Conservation (phyloP, 2,797 vertebrate genomes). For the Dendrocincla tyrannina region DNA sequence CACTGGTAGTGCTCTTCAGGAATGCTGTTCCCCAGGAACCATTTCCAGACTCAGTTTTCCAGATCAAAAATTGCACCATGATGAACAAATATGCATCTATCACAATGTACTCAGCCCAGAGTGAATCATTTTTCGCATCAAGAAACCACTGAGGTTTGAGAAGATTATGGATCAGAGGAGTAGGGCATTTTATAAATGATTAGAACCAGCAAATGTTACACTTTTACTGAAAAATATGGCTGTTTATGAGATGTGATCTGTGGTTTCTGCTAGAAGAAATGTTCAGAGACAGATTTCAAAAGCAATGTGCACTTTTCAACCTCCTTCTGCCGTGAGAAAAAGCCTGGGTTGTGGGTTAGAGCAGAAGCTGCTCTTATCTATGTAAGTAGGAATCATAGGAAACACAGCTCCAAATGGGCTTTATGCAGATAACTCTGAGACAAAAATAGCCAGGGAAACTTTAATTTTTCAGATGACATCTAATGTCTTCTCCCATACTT, state of each 20-base stretch:
- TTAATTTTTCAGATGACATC: background rate
- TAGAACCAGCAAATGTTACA: background rate
- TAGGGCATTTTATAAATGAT: conserved; percentile 37
- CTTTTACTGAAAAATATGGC: background rate
- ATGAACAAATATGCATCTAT: background rate
- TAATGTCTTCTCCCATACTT: background rate
- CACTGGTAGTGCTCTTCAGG: background rate
- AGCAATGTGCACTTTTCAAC: background rate
- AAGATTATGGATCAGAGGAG: background rate
- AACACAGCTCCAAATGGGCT: background rate
- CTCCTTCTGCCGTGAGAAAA: background rate
- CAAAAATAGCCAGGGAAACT: background rate
- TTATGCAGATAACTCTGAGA: background rate
- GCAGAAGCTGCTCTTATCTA: background rate
- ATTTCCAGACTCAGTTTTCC: background rate
- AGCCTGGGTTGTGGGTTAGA: background rate
- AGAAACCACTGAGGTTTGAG: background rate
- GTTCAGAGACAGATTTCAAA: conserved; percentile 3
- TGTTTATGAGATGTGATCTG: background rate
- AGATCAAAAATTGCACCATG: background rate
- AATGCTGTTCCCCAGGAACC: background rate
- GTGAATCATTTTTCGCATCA: conserved; percentile 22
- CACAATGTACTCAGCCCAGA: background rate
- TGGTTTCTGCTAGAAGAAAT: background rate
- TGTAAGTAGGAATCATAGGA: background rate